phyloP scores from a whole-genome alignment of 2,113 vertebrate species.

The Ursus arctos region DNA sequence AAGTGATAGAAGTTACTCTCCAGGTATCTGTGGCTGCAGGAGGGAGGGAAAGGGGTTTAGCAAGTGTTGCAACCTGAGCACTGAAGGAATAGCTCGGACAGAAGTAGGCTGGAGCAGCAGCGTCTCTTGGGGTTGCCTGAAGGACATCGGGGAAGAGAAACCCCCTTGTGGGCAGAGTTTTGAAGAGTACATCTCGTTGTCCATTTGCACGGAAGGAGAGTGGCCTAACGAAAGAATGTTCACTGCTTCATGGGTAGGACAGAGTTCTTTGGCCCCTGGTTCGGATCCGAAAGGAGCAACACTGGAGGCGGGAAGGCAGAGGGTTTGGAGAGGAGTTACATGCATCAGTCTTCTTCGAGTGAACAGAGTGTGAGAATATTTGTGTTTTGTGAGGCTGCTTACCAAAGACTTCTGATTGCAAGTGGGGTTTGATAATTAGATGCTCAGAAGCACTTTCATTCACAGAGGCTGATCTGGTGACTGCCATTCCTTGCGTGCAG shows the following conservation, averaged over 20 bases:
- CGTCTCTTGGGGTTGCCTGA: background rate
- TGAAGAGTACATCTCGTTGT: background rate
- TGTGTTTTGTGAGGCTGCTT: background rate
- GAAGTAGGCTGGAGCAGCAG: background rate
- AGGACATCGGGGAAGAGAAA: background rate
- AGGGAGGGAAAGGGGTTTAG: background rate
- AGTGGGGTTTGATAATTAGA: background rate
- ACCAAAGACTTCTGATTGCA: background rate
- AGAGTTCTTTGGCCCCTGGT: background rate
- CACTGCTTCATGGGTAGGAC: background rate
- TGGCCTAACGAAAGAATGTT: background rate
- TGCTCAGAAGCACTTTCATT: background rate
- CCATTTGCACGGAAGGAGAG: background rate
- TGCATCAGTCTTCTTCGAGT: background rate
- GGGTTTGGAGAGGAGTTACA: background rate
- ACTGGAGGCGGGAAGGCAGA: background rate
- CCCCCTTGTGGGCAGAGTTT: background rate
- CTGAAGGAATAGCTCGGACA: background rate
- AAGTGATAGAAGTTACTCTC: background rate
- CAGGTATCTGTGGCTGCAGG: background rate
- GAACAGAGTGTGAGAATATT: background rate
- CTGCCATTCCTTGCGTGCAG: too few relatives aligned
- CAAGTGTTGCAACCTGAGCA: background rate
- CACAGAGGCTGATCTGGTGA: background rate
- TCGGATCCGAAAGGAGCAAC: background rate